phyloP scores from a whole-genome alignment of 2,888 invertebrate genomes.

The Habroteleia sp. region DNA sequence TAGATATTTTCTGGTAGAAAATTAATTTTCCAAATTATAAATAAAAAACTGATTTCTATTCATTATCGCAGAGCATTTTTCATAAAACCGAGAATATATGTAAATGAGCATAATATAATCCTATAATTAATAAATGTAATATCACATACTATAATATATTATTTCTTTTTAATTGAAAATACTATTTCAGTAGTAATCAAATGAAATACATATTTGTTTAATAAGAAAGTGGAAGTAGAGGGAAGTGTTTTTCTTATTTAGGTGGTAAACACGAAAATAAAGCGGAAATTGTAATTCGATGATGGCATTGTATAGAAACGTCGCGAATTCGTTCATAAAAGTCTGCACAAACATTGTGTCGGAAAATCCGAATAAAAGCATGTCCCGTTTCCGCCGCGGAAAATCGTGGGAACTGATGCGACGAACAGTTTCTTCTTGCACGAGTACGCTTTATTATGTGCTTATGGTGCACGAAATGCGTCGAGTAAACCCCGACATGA shows the following conservation, averaged over 20 bases:
- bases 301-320: constrained; percentile 31
- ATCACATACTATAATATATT: no score
- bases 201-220: neutral
- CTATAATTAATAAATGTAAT: no score
- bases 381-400: constrained; percentile 62
- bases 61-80: no score
- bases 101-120: no score
- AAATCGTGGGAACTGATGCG: constrained; percentile 64
- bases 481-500: constrained; percentile 62
- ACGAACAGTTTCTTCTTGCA: constrained; percentile 62
- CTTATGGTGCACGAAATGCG: constrained; percentile 64
- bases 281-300: constrained; percentile 52
- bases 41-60: no score
- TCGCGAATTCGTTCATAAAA: constrained; percentile 57
- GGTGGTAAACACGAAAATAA: constrained; percentile 38
- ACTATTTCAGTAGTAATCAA: neutral
- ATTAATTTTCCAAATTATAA: no score
- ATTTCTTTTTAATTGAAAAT: no score
- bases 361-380: constrained; percentile 58
- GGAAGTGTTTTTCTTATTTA: constrained; percentile 8
- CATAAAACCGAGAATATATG: no score
- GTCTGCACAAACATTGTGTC: constrained; percentile 52
- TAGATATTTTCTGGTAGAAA: no score
- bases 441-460: constrained; percentile 64
- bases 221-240: neutral